Conservation (phyloP, 1,140 invertebrate species). For the Galleria mellonella region DNA sequence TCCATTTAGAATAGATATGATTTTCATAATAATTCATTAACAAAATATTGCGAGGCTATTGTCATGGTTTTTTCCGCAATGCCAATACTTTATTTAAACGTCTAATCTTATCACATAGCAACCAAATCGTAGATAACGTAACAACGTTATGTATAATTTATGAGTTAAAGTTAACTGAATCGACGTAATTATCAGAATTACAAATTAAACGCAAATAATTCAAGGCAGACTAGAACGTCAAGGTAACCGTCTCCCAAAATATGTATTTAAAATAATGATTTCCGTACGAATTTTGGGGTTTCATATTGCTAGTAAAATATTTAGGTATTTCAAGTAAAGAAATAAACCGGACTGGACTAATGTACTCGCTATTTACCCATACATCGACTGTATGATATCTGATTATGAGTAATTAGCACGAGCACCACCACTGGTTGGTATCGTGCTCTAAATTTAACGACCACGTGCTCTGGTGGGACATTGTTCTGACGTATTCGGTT, state of each 20-base stretch:
- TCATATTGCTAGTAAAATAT: neutral
- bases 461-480: conserved; percentile 43
- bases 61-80: conserved; percentile 4
- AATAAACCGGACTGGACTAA: too few species aligned
- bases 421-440: conserved; percentile 12
- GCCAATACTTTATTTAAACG: neutral
- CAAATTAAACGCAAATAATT: conserved; percentile 3
- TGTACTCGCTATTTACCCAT: neutral
- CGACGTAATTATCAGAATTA: conserved; percentile 2
- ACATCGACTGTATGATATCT: neutral
- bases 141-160: neutral
- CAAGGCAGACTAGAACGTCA: conserved; percentile 17
- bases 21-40: neutral
- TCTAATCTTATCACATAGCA: conserved; percentile 5
- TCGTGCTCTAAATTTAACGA: conserved; percentile 39
- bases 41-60: neutral
- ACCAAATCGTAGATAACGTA: conserved; percentile 3
- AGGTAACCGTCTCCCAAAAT: conserved; percentile 1
- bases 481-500: conserved; percentile 32
- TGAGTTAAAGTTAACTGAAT: neutral
- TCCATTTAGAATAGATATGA: too few species aligned
- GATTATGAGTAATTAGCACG: neutral
- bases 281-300: neutral
- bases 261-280: conserved; percentile 2
- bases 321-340: too few species aligned